A percentile compares a stretch with the other conserved stretches of the same genome.
Conservation (phyloP, 30 jellyfish, hydroid and myxozoan genomes). For the Aurelia coerulea region DNA sequence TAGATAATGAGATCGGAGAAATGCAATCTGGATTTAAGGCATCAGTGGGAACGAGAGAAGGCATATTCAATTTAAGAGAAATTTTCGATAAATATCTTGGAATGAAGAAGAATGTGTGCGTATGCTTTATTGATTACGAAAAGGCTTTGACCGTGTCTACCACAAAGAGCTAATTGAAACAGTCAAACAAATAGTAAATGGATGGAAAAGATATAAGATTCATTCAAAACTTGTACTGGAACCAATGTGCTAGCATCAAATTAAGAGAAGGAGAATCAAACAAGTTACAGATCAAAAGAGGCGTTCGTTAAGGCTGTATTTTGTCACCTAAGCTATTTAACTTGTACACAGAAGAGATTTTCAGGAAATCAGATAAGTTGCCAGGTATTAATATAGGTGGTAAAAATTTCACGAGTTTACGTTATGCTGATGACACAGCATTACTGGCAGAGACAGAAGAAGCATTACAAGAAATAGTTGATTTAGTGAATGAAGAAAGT, state of each 20-base stretch:
- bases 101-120: background rate
- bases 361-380: background rate
- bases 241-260: no score
- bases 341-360: background rate
- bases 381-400: slow-evolving; percentile 5
- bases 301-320: slow-evolving; percentile 1
- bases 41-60: slow-evolving; percentile 21
- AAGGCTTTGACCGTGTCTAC: no score
- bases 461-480: background rate
- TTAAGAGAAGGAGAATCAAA: no score
- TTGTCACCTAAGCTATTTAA: background rate
- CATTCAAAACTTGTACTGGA: no score
- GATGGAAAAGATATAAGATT: no score
- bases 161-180: no score
- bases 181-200: no score
- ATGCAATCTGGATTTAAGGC: slow-evolving; percentile 5
- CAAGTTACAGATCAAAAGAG: background rate
- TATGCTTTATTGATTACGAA: background rate
- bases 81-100: background rate
- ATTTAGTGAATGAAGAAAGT: no score
- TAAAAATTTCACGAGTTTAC: background rate
- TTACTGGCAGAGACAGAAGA: background rate
- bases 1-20: slow-evolving; percentile 8
- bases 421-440: slow-evolving; percentile 10
- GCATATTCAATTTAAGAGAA: slow-evolving; percentile 1